Base-by-base conservation (phyloP, 2,797 vertebrate species). In the Muscicapa comitata region DNA sequence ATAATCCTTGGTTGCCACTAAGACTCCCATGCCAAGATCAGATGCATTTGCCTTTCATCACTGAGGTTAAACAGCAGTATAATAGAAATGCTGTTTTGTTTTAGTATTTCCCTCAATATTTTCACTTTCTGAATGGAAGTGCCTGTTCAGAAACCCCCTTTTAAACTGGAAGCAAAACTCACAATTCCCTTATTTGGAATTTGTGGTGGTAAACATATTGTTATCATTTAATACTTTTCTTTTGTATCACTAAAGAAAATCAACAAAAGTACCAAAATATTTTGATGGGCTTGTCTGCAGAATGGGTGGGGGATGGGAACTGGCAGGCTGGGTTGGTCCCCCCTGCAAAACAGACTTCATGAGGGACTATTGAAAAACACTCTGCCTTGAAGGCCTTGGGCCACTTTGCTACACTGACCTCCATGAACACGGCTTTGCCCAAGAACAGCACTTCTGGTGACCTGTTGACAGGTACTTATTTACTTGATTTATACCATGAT, bases 401-500 rank as follows among this genome's bases (percentile, higher is more conserved):
- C 75, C 21, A 0, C 55, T 68, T 5, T 51, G 23, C 58, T 47
- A 3, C 4, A 3, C 1, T 86, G 72, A 59, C 76, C 85, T 75
- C 58, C 50, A 2, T 2, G 7, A 62, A 7, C 58, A 21, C 1
- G 1, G 45, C 53, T 50, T 35, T 54, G 73, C 77, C 68, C 6
- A 0, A 51, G 51, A 70, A 2, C 80, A 2, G 1, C 31, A 54
- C 38, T 78, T 66, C 88, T 51, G 47, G 26, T 17, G 88, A 73
- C 80, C 62, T 76, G 66, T 45, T 5, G 5, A 62, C 91, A 79
- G 75, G 66, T 78, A 15, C 66, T 93, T 95, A 74, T 33, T 77
- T 80, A 74, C 45, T 91, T 94, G 82, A 93, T 96, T 94, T 88
- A 81, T 95, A 45, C 67, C 58, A 11, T 76, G 51, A 92, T 95